phyloP scores from a whole-genome alignment of 2,797 vertebrate genomes.

The Gymnoscopelus braueri region DNA sequence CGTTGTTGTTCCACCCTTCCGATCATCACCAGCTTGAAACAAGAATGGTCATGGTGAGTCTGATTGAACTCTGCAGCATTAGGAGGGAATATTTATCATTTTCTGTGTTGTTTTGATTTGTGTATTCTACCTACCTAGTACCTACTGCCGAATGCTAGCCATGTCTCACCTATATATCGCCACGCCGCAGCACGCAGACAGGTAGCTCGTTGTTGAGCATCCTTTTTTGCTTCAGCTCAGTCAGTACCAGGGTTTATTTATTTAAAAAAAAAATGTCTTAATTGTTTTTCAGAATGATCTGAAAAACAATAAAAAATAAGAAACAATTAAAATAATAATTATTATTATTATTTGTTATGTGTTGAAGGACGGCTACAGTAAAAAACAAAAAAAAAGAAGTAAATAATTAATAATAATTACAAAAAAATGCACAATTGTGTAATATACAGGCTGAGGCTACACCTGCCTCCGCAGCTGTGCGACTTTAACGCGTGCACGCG shows the following conservation, averaged over 20 bases:
- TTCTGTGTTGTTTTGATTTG: background rate
- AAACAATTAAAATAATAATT: too few relatives aligned
- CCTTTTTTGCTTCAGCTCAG: too few relatives aligned
- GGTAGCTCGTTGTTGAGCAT: slow-evolving; percentile 1
- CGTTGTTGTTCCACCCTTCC: slow-evolving; percentile 3
- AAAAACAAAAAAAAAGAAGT: background rate
- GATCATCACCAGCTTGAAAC: slow-evolving; percentile 77
- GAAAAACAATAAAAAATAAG: too few relatives aligned
- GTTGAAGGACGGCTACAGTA: background rate
- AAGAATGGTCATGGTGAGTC: slow-evolving; percentile 99
- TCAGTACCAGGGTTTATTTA: too few relatives aligned
- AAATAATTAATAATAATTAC: too few relatives aligned
- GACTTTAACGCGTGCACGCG: slow-evolving; percentile 14
- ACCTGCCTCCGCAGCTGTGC: slow-evolving; percentile 50
- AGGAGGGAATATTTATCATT: slow-evolving; percentile 28
- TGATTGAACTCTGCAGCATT: slow-evolving; percentile 53
- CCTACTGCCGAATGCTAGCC: background rate
- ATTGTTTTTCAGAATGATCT: too few relatives aligned
- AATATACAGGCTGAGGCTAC: background rate
- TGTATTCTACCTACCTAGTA: background rate
- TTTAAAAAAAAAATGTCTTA: too few relatives aligned
- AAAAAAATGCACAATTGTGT: too few relatives aligned
- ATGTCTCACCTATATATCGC: background rate
- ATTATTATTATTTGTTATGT: background rate
- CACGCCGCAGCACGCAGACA: slow-evolving; percentile 28